Evolutionary conservation across 2,888 invertebrate species (phyloP), one percentile per base, ranked within the genome.

Genomic region (Epistrophe grossulariae): DNA sequence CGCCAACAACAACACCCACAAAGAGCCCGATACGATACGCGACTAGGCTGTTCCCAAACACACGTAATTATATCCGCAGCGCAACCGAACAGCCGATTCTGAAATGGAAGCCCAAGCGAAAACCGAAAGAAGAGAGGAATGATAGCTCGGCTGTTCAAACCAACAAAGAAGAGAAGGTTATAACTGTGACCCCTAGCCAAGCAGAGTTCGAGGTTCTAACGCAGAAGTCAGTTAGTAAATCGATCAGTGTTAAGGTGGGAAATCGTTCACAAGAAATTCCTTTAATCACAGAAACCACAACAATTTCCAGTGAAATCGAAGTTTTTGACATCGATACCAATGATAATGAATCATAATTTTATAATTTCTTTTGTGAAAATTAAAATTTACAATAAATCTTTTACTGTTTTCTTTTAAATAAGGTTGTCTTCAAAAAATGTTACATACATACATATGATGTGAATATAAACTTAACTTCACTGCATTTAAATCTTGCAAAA

Each of bases 161-260:
- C 31, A 83, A 45, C 8, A n/a, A 70, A 57, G 90, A 91, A 38
- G 90, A 87, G 79, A 88, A 85, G 17, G 88, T 85, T 60, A 79
- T 89, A 68, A 88, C 89, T 45, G 84, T 88, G 48, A 88, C 83
- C 11, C 82, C 89, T 24, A 71, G 79, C 43, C 88, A 57, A 77
- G 62, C 68, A 19, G 85, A 81, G 31, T 79, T 90, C 45, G 92
- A 92, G 79, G 89, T 92, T 60, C 89, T 91, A 5, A 92, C 92
- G 19, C 93, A 93, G 82, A 94, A 94, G 89, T 94, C 94, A 76
- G 93, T 93, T 15, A 93, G 93, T 82, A 94, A 94, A 64, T 94
- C 94, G 2, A 93, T 94, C 7, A 94, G 94, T 90, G 93, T 94
- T 71, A 93, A 94, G 90, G 92, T 94, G 10, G 94, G 94, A 62